Percentiles rank a stretch among this genome's conserved stretches.
Conservation (phyloP, 2,888 invertebrate species). For the Zele albiditarsus region DNA sequence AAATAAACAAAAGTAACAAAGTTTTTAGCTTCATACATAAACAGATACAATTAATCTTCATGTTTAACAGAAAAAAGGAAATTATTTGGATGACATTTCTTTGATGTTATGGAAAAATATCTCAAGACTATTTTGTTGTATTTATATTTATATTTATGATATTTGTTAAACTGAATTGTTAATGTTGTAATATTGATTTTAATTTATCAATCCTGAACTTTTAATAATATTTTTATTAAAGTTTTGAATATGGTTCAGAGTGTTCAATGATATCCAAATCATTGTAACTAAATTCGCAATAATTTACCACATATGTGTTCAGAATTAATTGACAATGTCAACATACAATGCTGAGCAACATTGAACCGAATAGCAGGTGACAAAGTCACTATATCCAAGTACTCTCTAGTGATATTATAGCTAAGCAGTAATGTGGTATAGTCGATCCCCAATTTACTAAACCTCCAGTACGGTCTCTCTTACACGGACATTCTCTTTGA, state of each 20-base stretch:
- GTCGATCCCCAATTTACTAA: not conserved
- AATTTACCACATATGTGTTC: not conserved
- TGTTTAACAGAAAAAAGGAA: not conserved
- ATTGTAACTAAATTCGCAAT: no score
- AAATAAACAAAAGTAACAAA: not conserved
- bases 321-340: not conserved
- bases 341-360: not conserved
- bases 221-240: no score
- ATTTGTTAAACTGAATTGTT: no score
- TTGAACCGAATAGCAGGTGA: not conserved
- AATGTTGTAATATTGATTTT: no score
- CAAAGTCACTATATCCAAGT: not conserved
- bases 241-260: no score
- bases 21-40: not conserved
- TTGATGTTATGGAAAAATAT: no score
- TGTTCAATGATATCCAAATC: no score
- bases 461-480: not conserved
- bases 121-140: no score
- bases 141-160: no score
- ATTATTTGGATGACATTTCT: no score
- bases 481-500: slow-evolving; percentile 36
- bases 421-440: not conserved
- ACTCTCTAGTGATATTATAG: not conserved
- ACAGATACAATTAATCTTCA: not conserved
- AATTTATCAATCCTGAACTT: no score